These are phyloP conservation scores for Pelecanoides urinatrix DNA, from an alignment of 2,113 vertebrate species.

Conservation along the genomic window DNA sequence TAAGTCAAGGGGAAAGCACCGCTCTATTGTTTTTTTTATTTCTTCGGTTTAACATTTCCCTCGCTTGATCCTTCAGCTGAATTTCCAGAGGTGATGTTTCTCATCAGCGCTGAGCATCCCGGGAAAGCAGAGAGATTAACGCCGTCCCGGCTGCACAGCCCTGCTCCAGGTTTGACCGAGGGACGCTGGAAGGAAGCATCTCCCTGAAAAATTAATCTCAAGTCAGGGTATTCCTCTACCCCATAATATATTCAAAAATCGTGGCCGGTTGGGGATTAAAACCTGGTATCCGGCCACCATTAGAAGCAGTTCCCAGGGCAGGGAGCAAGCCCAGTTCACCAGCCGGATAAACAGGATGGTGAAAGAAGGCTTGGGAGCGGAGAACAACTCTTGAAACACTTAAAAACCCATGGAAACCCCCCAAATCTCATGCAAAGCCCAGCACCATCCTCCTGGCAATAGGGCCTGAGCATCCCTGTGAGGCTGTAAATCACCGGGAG, in stretches of 20 bases:
- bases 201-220: background rate
- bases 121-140: background rate
- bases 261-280: fast-evolving
- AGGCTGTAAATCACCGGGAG: background rate
- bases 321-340: background rate
- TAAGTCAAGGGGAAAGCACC: background rate
- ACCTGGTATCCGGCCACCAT: fast-evolving
- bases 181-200: background rate
- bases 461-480: background rate
- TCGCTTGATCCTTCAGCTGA: background rate
- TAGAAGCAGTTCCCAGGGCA: background rate
- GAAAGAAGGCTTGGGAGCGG: background rate
- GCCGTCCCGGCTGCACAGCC: background rate
- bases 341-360: background rate
- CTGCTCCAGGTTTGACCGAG: fast-evolving
- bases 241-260: background rate
- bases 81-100: background rate
- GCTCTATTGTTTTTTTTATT: background rate
- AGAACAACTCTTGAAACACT: background rate
- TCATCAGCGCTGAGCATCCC: background rate
- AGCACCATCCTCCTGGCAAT: fast-evolving
- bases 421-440: background rate
- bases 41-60: constrained; percentile 6
- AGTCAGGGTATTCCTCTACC: background rate
- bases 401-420: background rate